Base-by-base conservation (phyloP, 2,113 vertebrate species). In the Sturnira hondurensis region DNA sequence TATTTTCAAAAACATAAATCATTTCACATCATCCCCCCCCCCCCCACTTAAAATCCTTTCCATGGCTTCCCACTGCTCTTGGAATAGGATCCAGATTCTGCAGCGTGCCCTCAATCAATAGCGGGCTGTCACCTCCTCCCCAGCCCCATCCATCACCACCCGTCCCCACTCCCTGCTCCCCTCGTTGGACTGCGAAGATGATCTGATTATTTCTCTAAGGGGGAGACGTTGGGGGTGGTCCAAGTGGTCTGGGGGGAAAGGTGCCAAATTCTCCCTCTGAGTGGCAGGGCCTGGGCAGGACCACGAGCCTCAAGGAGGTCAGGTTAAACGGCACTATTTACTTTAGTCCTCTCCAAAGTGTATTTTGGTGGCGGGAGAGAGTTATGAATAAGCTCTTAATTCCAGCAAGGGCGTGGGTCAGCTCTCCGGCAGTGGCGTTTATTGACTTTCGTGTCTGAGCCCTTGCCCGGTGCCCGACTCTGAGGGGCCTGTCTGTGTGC, bases 321-420 rank as follows among this genome's bases (percentile, higher is more conserved):
- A 89, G 77, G 68, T 52, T 33, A 74, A 86, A 83, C 73, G 0
- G 45, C 77, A 15, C 80, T 94, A 43, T 61, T 97, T 91, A 76
- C 93, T 88, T 92, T 86, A 65, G 22, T 45, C 58, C 54, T 70
- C 89, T 82, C 89, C 91, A 78, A 61, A 93, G 95, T 78, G 54
- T 81, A 58, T 90, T 90, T 85, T 77, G 83, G 93, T 95, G 95
- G 94, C 20, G 15, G n/a, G 56, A 80, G 84, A 92, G 81, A 61
- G 93, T 56, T 91, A 91, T 96, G 92, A 98, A 97, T 91, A 94
- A 98, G 73, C 97, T 96, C 97, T 89, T 56, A 96, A 96, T 92
- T 77, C 80, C 95, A 95, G 93, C 10, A 2, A 84, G 94, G 65
- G 89, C 31, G 85, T 22, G 16, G 94, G 97, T 95, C 97, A 77